Evolutionary conservation across 1,140 invertebrate genomes (phyloP), one percentile per base, ranked within the genome.

Genomic region (Acromyrmex heyeri): DNA sequence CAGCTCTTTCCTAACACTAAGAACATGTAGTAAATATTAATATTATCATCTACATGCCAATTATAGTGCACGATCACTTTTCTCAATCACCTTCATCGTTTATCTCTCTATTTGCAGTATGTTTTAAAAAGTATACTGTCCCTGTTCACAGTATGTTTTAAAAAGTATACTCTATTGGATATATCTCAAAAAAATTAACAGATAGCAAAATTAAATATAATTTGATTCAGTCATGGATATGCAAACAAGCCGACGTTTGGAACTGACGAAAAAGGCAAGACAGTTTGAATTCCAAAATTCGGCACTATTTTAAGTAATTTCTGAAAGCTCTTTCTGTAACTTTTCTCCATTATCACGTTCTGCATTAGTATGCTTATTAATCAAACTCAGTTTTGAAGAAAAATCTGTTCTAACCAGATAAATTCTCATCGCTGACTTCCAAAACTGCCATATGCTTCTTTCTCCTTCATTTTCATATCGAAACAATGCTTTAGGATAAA

Each of bases 11-110:
- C 62, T 90, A 90, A 86, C 24, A 48, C 57, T 91, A 91, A 70
- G 82, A 89, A 86, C 86, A 92, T 92, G 85, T 91, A 92, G 69
- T 91, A 87, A 79, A 91, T 91, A 87, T 88, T 61, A 81, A 77
- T 85, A 55, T 90, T 88, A 87, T 21, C 57, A 83, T 77, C 48
- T 53, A 83, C 27, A 24, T 59, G 38, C 78, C 72, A 70, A 85
- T 86, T 62, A 89, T 77, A 86, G 16, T 61, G 14, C 72, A 86
- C 75, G 0, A 2, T 48, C 69, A 82, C 21, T 73, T 48, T 48
- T 48, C 34, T 61, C 38, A 7, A 82, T 48, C 55, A 34, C 21
- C n/a, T 38, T 72, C 34, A 38, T 57, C 24, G 21, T 57, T 72
- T 50, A 59, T n/a, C 18, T 44, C 38, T 44, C 38, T 65, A 78